Percentiles rank a stretch among this genome's conserved stretches.
phyloP scores from a whole-genome alignment of 2,888 invertebrate genomes.

The Buathra laborator region DNA sequence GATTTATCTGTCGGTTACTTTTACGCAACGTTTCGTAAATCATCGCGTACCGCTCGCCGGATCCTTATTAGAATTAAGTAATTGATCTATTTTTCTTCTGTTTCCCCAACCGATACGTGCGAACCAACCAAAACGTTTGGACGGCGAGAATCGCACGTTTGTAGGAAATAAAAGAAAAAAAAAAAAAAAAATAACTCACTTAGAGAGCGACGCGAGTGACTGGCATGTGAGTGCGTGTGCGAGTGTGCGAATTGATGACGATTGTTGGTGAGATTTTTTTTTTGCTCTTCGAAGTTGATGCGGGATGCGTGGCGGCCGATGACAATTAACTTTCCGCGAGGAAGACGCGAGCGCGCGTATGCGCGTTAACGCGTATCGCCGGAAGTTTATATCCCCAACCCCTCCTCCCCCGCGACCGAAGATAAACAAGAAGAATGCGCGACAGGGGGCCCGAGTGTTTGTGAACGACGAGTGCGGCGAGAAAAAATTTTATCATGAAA shows the following conservation, averaged over 20 bases:
- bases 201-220: conserved; percentile 28
- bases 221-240: conserved; percentile 18
- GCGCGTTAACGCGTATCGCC: background rate
- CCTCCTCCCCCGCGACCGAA: background rate
- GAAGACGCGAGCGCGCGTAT: background rate
- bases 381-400: background rate
- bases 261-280: conserved; percentile 26
- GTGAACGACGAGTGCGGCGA: conserved; percentile 12
- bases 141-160: conserved; percentile 1
- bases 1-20: background rate
- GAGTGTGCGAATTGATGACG: conserved; percentile 21
- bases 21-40: background rate
- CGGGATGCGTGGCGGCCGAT: background rate
- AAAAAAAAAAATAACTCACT: background rate
- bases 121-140: conserved; percentile 4
- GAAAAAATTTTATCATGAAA: background rate
- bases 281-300: conserved; percentile 16
- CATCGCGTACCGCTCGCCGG: background rate
- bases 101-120: conserved; percentile 11
- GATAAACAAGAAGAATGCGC: conserved; percentile 13
- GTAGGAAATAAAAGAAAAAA: conserved; percentile 21
- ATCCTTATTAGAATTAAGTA: conserved; percentile 10
- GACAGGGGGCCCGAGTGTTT: conserved; percentile 26
- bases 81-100: conserved; percentile 52
- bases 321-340: conserved; percentile 3